Percentiles rank a stretch among this genome's conserved stretches.
phyloP scores from a whole-genome alignment of 2,888 invertebrate species.

The Synanthedon vespiformis region DNA sequence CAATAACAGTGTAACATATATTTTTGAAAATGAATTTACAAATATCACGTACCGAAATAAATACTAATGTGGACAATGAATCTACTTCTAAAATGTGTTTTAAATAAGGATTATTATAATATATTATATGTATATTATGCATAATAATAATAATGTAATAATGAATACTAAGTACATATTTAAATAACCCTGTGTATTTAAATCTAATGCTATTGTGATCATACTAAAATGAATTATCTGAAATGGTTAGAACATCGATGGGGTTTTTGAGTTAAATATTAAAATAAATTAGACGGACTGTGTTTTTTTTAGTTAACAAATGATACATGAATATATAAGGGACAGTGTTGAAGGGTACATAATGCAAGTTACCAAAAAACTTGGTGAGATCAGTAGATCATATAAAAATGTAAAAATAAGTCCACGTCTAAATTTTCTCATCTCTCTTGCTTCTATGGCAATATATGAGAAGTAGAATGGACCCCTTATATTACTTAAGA shows the following conservation, averaged over 20 bases:
- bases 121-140: conserved; percentile 14
- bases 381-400: conserved; percentile 49
- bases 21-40: conserved; percentile 62
- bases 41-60: conserved; percentile 51
- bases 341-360: background rate
- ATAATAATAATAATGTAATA: conserved; percentile 8
- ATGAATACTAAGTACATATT: background rate
- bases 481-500: conserved; percentile 5
- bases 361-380: conserved; percentile 9
- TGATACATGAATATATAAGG: background rate
- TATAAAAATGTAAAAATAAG: conserved; percentile 22
- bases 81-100: background rate
- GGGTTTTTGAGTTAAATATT: background rate
- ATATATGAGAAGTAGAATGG: conserved; percentile 50
- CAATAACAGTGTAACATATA: conserved; percentile 63
- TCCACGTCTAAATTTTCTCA: conserved; percentile 39
- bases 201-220: conserved; percentile 12
- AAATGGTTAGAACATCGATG: background rate
- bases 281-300: background rate
- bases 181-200: conserved; percentile 17
- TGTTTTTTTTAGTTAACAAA: background rate
- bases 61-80: conserved; percentile 12
- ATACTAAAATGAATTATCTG: conserved; percentile 2
- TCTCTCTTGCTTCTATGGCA: conserved; percentile 42
- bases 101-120: conserved; percentile 10